These are phyloP conservation scores for Formica selysi DNA, from an alignment of 1,140 invertebrate genomes.

Conservation along the genomic window DNA sequence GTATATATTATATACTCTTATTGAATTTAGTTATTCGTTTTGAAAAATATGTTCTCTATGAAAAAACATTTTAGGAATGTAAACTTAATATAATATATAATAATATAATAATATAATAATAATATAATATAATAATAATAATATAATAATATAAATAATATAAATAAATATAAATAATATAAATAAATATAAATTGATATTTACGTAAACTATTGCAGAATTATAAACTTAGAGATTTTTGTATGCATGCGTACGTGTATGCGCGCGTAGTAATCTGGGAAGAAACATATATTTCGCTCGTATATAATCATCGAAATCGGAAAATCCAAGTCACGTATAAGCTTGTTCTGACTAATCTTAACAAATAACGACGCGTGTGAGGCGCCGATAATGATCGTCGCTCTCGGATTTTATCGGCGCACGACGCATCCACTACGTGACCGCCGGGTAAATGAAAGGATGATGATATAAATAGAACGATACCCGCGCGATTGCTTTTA, in stretches of 20 bases:
- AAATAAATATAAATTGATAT: neutral
- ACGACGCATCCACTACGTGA: constrained; percentile 67
- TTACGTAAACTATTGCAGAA: neutral
- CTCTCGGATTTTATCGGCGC: neutral
- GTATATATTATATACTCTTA: no score
- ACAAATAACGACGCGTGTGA: constrained; percentile 49
- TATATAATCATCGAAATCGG: constrained; percentile 14
- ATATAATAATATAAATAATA: no score
- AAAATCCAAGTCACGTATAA: constrained; percentile 29
- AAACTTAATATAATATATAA: neutral
- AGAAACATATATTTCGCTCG: neutral
- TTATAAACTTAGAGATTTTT: neutral
- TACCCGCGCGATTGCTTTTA: constrained; percentile 15
- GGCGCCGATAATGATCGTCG: constrained; percentile 50
- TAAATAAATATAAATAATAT: no score
- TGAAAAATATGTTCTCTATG: no score
- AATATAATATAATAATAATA: no score
- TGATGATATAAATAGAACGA: constrained; percentile 63
- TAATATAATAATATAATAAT: no score
- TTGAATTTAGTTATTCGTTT: no score
- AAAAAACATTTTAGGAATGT: neutral
- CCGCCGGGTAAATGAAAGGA: constrained; percentile 60
- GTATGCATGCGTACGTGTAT: no score
- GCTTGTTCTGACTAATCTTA: constrained; percentile 25
- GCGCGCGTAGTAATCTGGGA: neutral